Base-by-base conservation (phyloP, 2,888 invertebrate species). In the Pilophorus perplexus region DNA sequence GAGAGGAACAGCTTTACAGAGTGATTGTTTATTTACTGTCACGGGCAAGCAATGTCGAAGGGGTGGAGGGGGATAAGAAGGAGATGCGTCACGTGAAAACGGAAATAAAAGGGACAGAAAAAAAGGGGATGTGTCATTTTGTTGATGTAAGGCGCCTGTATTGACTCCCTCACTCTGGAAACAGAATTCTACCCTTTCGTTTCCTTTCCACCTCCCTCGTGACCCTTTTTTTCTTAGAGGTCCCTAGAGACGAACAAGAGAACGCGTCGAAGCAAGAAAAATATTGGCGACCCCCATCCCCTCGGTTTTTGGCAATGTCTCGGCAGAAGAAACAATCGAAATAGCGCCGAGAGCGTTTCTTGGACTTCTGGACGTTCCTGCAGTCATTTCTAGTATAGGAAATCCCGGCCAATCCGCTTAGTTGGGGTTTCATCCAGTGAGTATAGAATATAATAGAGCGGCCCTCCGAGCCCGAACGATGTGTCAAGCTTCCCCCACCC, bases 141-240 rank as follows among this genome's bases (percentile, higher is more conserved):
- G 59, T 59, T 59, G 59, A 59, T 44, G 33, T 44, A 59, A 59
- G 44, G 18, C 59, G 40, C 40, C 44, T 59, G 42, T 59, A 59
- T 59, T 59, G 59, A 59, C 59, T 59, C 55, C 55, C 55, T 37
- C 20, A 33, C 18, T 28, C 33, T 33, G 33, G 37, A 55, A 55
- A 55, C 55, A 55, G 55, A 55, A 55, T 37, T 55, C 55, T 6
- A 33, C 55, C 55, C 33, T 55, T 55, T 46, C 46, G 40, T 8
- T 18, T 18, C 22, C 23, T n/a, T 23, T 6, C 23, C 46, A 20
- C 46, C 46, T 20, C 20, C 20, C 12, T 23, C 46, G 46, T n/a
- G n/a, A n/a, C n/a, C n/a, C n/a, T n/a, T n/a, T n/a, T n/a, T n/a
- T 40, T 55, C 18, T 55, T 55, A 6, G 20, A 28, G 16, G 55